Evolutionary conservation across 2,113 vertebrate species (phyloP).

Genomic region (Orycteropus afer): DNA sequence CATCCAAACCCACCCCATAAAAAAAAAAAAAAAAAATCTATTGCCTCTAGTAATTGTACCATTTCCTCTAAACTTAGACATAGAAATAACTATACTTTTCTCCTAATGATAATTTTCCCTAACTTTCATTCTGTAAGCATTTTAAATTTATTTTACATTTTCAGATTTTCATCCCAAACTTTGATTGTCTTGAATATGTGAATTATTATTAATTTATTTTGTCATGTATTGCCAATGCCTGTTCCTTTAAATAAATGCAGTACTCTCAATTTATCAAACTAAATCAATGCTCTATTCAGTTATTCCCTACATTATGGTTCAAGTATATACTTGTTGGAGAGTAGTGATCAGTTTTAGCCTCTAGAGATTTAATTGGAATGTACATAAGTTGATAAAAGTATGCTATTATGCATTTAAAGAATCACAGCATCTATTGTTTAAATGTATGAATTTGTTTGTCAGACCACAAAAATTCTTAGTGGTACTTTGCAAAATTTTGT

Average conservation of each 20-base stretch:
- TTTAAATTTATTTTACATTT: conserved; percentile 13
- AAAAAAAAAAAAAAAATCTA: not conserved
- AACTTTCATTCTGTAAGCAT: not conserved
- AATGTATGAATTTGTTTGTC: conserved; percentile 28
- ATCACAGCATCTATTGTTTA: conserved; percentile 54
- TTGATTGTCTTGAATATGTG: not conserved
- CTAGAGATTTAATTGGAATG: conserved; percentile 62
- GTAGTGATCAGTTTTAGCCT: conserved; percentile 59
- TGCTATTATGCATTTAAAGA: conserved; percentile 30
- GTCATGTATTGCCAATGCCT: not conserved
- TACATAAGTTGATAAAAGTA: conserved; percentile 53
- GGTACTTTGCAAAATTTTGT: not conserved
- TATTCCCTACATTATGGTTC: conserved; percentile 52
- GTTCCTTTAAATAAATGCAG: conserved; percentile 30
- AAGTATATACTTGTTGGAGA: conserved; percentile 44
- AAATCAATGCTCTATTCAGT: conserved; percentile 66
- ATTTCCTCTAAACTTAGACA: not conserved
- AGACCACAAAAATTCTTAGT: not conserved
- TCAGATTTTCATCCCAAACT: not conserved
- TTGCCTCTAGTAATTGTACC: not conserved
- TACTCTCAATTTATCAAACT: conserved; percentile 33
- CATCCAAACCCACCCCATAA: not conserved
- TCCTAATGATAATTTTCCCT: not conserved
- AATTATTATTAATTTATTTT: conserved; percentile 46
- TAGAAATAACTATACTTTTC: not conserved